Conservation (phyloP, 2,797 vertebrate genomes). For the Anguilla pacifica region DNA sequence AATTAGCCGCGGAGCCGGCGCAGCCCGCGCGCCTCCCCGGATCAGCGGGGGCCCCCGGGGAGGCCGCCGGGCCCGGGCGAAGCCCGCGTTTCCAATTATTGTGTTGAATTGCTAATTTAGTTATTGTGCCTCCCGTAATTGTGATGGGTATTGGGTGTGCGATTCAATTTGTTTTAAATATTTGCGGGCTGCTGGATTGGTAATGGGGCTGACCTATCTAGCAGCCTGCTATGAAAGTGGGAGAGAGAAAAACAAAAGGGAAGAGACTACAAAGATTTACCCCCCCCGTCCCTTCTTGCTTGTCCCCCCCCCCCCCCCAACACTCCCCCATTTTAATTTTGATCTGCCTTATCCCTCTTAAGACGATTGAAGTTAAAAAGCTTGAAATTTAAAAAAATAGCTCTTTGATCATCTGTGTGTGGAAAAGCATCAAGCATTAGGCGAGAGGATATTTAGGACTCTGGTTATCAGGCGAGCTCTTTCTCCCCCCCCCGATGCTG, state of each 20-base stretch:
- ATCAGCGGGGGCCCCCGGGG: constrained; percentile 88
- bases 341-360: constrained; percentile 89
- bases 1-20: constrained; percentile 99
- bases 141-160: constrained; percentile 99
- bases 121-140: constrained; percentile 99
- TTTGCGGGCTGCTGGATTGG: constrained; percentile 96
- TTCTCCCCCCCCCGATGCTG: background rate
- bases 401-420: constrained; percentile 82
- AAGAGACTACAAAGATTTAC: constrained; percentile 79
- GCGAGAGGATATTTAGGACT: constrained; percentile 17
- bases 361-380: constrained; percentile 92
- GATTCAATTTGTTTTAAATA: constrained; percentile 99
- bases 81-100: constrained; percentile 99
- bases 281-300: constrained; percentile 41
- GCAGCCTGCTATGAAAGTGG: constrained; percentile 84
- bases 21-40: constrained; percentile 92
- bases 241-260: constrained; percentile 65
- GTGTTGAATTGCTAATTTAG: constrained; percentile 99
- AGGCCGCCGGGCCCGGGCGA: constrained; percentile 89
- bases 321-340: constrained; percentile 79
- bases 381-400: constrained; percentile 88
- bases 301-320: constrained; percentile 44
- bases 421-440: constrained; percentile 14
- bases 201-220: constrained; percentile 99
- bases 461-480: background rate